These are phyloP conservation scores for Drosophila anceps DNA, from an alignment of 2,888 invertebrate genomes.

Conservation along the genomic window DNA sequence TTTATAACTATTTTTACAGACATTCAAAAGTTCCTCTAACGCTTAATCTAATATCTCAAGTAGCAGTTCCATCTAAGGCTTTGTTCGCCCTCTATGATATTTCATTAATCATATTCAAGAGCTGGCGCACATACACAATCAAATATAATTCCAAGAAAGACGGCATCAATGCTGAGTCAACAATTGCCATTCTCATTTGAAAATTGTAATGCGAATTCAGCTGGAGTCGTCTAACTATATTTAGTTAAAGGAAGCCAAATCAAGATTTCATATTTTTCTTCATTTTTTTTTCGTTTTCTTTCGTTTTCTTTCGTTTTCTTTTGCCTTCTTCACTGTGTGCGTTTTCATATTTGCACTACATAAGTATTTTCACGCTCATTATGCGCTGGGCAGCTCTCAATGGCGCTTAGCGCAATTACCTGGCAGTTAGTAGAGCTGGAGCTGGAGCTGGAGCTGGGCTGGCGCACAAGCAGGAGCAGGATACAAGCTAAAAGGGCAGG, in stretches of 20 bases:
- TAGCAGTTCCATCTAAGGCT: background rate
- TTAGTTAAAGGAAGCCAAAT: conserved; percentile 42
- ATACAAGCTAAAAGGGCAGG: too few species aligned
- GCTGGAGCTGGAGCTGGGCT: background rate
- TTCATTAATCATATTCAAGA: background rate
- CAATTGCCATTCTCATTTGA: conserved; percentile 20
- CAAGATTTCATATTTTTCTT: conserved; percentile 40
- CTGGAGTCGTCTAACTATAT: conserved; percentile 8
- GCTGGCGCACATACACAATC: background rate
- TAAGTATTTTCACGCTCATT: conserved; percentile 76
- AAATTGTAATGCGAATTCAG: conserved; percentile 18
- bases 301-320: background rate
- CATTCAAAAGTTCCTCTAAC: too few species aligned
- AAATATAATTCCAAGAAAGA: background rate
- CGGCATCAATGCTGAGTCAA: background rate
- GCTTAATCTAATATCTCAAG: background rate
- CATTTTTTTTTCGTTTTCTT: conserved; percentile 1
- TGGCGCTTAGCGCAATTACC: conserved; percentile 75
- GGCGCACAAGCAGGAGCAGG: background rate
- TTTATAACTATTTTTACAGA: too few species aligned
- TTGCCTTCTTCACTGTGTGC: background rate
- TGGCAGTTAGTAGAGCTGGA: conserved; percentile 40
- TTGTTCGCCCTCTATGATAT: background rate
- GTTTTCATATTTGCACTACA: conserved; percentile 70
- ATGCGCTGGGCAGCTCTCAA: conserved; percentile 66